phyloP scores from a whole-genome alignment of 2,797 vertebrate species.

The Macroramphosus scolopax region DNA sequence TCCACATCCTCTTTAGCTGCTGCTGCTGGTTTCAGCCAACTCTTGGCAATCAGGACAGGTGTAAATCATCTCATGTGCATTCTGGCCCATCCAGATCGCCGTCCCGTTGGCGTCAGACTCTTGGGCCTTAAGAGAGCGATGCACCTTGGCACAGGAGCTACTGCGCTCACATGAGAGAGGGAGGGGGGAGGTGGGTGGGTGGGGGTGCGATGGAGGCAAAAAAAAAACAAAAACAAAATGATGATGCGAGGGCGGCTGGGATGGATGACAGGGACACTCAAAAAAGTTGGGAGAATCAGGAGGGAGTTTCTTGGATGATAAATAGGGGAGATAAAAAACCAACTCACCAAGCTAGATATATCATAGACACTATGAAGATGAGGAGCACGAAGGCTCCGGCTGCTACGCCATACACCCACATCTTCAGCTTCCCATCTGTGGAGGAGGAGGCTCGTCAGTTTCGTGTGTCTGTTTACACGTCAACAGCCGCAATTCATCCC shows the following conservation, averaged over 20 bases:
- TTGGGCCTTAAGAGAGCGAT: constrained; percentile 69
- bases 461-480: constrained; percentile 23
- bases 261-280: background rate
- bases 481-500: constrained; percentile 18
- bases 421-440: constrained; percentile 98
- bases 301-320: constrained; percentile 33
- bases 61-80: constrained; percentile 74
- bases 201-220: constrained; percentile 24
- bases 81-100: constrained; percentile 69
- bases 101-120: constrained; percentile 68
- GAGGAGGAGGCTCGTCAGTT: constrained; percentile 72
- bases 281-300: constrained; percentile 1
- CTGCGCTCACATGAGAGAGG: constrained; percentile 56
- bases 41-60: constrained; percentile 80
- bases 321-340: constrained; percentile 37
- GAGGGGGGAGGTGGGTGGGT: constrained; percentile 3
- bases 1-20: constrained; percentile 60
- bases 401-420: constrained; percentile 98
- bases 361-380: constrained; percentile 98
- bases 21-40: constrained; percentile 57
- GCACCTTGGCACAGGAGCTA: constrained; percentile 69
- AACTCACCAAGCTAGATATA: constrained; percentile 99
- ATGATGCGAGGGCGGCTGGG: constrained; percentile 15
- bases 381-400: constrained; percentile 95
- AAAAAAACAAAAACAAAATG: constrained; percentile 12